Evolutionary conservation across 2,888 invertebrate species (phyloP).

Genomic region (Priocnemis perturbator): DNA sequence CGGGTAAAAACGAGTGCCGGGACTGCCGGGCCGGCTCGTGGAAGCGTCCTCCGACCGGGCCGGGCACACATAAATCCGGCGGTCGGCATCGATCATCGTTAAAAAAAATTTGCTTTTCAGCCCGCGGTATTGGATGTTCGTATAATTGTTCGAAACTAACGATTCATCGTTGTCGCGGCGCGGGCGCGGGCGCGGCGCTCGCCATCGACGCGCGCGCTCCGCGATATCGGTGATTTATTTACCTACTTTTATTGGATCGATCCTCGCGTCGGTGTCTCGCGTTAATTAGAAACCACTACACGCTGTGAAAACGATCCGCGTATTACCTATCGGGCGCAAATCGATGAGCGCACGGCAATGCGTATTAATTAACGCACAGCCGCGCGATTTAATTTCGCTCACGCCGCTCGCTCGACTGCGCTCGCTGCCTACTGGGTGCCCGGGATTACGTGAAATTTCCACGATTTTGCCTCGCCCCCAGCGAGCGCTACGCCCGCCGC

Average conservation of each 20-base stretch:
- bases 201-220: too few species aligned
- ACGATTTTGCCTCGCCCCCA: conserved; percentile 37
- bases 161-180: background rate
- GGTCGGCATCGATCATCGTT: conserved; percentile 49
- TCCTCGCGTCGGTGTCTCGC: conserved; percentile 41
- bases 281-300: conserved; percentile 61
- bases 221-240: conserved; percentile 43
- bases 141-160: conserved; percentile 49
- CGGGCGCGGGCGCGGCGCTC: background rate
- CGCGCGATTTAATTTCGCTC: conserved; percentile 55
- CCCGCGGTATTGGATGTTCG: conserved; percentile 21
- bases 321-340: conserved; percentile 54
- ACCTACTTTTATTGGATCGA: conserved; percentile 58
- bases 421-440: too few species aligned
- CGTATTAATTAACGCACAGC: conserved; percentile 58
- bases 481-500: background rate
- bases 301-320: conserved; percentile 52
- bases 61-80: conserved; percentile 43
- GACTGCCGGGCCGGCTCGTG: too few species aligned
- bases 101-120: conserved; percentile 52
- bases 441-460: conserved; percentile 44
- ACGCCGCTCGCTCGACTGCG: conserved; percentile 28
- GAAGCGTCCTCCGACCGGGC: conserved; percentile 5
- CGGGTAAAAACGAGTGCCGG: too few species aligned
- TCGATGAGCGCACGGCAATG: conserved; percentile 52